phyloP scores from a whole-genome alignment of 2,113 vertebrate genomes.

The Coryphaenoides rupestris region DNA sequence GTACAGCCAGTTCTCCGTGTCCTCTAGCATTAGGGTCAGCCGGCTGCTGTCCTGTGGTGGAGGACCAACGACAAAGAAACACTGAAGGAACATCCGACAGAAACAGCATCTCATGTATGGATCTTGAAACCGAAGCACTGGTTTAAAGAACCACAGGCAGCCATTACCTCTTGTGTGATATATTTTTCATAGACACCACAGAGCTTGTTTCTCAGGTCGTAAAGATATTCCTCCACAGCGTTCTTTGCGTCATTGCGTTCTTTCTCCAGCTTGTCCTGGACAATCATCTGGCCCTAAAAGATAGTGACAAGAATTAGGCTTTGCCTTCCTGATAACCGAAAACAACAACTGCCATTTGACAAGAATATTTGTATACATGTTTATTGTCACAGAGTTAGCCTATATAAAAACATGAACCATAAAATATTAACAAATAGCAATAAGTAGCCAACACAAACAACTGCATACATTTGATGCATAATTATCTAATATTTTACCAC shows the following conservation, averaged over 20 bases:
- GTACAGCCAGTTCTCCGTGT: slow-evolving; percentile 94
- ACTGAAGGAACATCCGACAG: background rate
- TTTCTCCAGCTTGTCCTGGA: slow-evolving; percentile 94
- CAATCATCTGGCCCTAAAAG: slow-evolving; percentile 87
- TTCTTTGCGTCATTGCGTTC: slow-evolving; percentile 94
- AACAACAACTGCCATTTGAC: no score
- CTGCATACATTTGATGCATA: no score
- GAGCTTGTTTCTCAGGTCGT: slow-evolving; percentile 89
- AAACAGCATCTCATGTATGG: background rate
- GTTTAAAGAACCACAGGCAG: background rate
- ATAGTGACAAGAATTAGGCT: no score
- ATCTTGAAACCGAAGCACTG: background rate
- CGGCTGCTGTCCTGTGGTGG: slow-evolving; percentile 74
- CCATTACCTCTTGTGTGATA: slow-evolving; percentile 83
- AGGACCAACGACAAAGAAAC: background rate
- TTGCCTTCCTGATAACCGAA: no score
- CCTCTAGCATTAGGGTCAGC: slow-evolving; percentile 83
- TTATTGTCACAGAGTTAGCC: no score
- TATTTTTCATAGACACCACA: slow-evolving; percentile 85
- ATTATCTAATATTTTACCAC: no score
- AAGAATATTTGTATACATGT: no score
- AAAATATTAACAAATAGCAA: no score
- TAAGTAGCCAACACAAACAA: no score
- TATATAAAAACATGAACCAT: no score
- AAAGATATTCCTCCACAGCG: slow-evolving; percentile 93